Evolutionary conservation across 1,140 invertebrate genomes (phyloP).

Genomic region (Megalonaias nervosa): DNA sequence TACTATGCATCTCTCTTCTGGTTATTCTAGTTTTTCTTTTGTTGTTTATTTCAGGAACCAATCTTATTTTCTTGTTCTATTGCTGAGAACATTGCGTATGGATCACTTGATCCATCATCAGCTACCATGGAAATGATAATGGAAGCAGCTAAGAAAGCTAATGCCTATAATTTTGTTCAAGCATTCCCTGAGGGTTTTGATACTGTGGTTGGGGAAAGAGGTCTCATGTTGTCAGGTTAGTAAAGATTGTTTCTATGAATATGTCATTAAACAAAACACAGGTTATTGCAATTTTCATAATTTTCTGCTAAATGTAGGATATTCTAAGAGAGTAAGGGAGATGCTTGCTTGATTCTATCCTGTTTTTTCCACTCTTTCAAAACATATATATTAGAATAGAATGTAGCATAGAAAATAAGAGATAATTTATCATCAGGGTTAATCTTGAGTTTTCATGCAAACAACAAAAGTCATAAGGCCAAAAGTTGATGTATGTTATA

Average conservation of each 20-base stretch:
- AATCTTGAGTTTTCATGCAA: no score
- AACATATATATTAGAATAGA: no score
- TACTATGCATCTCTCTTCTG: neutral
- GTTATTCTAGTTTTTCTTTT: neutral
- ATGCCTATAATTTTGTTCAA: conserved; percentile 71
- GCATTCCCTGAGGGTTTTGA: conserved; percentile 72
- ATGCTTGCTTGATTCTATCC: no score
- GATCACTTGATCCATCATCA: conserved; percentile 58
- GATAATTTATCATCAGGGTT: no score
- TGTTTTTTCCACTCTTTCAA: no score
- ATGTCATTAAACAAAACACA: neutral
- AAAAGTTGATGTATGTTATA: no score
- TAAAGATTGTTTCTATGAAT: neutral
- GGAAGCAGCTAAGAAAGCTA: conserved; percentile 71
- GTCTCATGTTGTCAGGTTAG: conserved; percentile 71
- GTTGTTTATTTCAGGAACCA: conserved; percentile 68
- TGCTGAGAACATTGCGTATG: conserved; percentile 73
- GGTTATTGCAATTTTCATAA: neutral
- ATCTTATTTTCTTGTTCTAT: conserved; percentile 72
- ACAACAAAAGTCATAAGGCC: no score
- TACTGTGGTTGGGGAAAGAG: conserved; percentile 73
- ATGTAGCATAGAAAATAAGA: no score
- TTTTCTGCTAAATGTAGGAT: neutral
- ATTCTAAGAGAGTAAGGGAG: neutral
- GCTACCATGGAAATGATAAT: conserved; percentile 65